phyloP scores from a whole-genome alignment of 2,113 vertebrate genomes.

The Gorsachius goisagi region DNA sequence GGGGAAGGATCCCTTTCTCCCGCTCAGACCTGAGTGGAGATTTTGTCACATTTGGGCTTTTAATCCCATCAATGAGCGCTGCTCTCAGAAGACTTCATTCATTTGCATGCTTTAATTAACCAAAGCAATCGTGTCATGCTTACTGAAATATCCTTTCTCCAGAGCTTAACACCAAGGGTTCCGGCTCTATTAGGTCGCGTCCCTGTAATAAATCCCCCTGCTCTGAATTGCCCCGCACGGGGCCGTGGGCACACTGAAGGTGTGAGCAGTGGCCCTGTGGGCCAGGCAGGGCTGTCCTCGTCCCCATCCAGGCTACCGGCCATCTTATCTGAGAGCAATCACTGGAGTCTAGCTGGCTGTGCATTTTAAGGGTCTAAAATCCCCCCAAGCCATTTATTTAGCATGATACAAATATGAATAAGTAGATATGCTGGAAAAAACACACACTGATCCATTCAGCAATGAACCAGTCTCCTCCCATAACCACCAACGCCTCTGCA shows the following conservation, averaged over 20 bases:
- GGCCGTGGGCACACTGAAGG: neutral
- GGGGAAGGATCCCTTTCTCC: neutral
- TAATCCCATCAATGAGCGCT: neutral
- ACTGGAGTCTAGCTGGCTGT: no score
- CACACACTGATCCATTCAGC: neutral
- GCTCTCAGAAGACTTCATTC: neutral
- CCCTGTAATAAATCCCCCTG: neutral
- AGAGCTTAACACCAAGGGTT: neutral
- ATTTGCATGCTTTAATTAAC: neutral
- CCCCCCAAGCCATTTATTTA: neutral
- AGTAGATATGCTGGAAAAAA: neutral
- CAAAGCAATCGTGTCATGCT: neutral
- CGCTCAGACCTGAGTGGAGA: fast-evolving
- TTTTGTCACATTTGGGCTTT: neutral
- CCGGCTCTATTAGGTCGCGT: neutral
- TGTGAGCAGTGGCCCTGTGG: fast-evolving
- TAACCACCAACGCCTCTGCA: neutral
- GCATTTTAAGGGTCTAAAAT: neutral
- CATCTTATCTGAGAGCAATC: neutral
- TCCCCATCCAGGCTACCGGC: neutral
- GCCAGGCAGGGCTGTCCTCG: neutral
- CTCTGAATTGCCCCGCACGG: neutral
- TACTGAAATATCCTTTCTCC: neutral
- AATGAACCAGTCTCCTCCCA: neutral
- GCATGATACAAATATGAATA: neutral